A percentile compares a stretch with the other conserved stretches of the same genome.
Evolutionary conservation across 1,140 invertebrate species (phyloP).

Genomic region (Megalonaias nervosa): DNA sequence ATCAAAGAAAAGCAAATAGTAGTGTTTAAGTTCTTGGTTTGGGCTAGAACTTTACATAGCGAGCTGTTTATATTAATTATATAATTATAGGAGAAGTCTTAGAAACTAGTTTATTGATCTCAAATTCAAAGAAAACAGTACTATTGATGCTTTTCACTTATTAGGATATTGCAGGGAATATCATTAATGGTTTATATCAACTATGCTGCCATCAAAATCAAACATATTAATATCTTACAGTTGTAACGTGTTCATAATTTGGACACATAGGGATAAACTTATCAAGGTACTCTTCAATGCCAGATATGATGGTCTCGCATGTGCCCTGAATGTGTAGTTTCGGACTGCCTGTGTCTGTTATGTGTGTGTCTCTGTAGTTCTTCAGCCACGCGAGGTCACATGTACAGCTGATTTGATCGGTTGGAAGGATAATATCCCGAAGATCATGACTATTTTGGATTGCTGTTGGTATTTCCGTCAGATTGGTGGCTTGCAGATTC

Average conservation of each 20-base stretch:
- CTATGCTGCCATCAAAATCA: too few relatives aligned
- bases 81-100: too few relatives aligned
- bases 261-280: slow-evolving; percentile 18
- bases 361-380: slow-evolving; percentile 19
- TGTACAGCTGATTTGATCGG: slow-evolving; percentile 24
- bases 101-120: too few relatives aligned
- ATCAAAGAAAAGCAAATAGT: too few relatives aligned
- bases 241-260: neutral
- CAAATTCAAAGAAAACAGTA: too few relatives aligned
- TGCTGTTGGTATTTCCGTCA: slow-evolving; percentile 23
- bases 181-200: too few relatives aligned
- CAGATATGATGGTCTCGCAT: slow-evolving; percentile 26
- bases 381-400: slow-evolving; percentile 32
- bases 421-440: slow-evolving; percentile 9
- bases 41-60: too few relatives aligned
- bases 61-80: too few relatives aligned
- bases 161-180: too few relatives aligned
- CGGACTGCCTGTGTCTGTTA: neutral
- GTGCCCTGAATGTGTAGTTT: slow-evolving; percentile 18
- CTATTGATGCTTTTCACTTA: too few relatives aligned
- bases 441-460: slow-evolving; percentile 17
- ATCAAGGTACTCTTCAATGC: slow-evolving; percentile 1
- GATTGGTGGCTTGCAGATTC: slow-evolving; percentile 17
- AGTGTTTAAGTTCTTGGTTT: too few relatives aligned
- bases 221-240: too few relatives aligned